Base-by-base conservation (phyloP, 2,113 vertebrate genomes). In the Arothron firmamentum region DNA sequence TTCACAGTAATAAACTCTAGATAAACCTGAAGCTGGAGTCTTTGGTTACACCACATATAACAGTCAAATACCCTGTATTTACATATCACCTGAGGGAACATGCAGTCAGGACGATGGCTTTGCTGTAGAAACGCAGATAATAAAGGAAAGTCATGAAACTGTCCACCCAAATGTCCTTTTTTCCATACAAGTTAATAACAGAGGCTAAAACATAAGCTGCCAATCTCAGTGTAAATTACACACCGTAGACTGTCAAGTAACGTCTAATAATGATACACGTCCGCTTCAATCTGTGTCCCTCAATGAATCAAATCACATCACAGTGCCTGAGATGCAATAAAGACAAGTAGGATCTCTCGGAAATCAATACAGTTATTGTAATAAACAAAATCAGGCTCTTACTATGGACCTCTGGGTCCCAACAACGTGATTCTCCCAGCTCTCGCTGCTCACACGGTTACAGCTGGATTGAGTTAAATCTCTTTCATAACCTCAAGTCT, bases 401-500 rank as follows among this genome's bases (percentile, higher is more conserved):
- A 55, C 72, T 20, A 48, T 21, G 67, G 70, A 80, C 76, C 77
- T 77, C 42, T 59, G 85, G 85, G 69, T 60, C 61, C 58, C 63
- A 64, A 56, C 75, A 52, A 68, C 66, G 71, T 73, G 62, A 86
- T 78, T 85, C 76, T 72, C 56, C 72, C 73, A 69, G 65, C 74
- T 79, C 82, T 81, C 79, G 72, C 80, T 65, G 68, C 66, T 82
- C 65, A 66, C 65, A 72, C 81, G 65, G 65, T 84, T 81, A 76
- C 65, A 59, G 66, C 72, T 62, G 60, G 77, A 87, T 85, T 81
- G 56, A 79, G 84, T 85, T 82, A 84, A 55, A 41, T 62, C 54
- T 63, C 54, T 68, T 65, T 82, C 78, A 84, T 85, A 87, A 87
- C 80, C 64, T 52, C 74, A 73, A 73, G 70, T 85, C 80, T 81